Evolutionary conservation across 2,113 vertebrate genomes (phyloP).

Genomic region (Plecotus auritus): DNA sequence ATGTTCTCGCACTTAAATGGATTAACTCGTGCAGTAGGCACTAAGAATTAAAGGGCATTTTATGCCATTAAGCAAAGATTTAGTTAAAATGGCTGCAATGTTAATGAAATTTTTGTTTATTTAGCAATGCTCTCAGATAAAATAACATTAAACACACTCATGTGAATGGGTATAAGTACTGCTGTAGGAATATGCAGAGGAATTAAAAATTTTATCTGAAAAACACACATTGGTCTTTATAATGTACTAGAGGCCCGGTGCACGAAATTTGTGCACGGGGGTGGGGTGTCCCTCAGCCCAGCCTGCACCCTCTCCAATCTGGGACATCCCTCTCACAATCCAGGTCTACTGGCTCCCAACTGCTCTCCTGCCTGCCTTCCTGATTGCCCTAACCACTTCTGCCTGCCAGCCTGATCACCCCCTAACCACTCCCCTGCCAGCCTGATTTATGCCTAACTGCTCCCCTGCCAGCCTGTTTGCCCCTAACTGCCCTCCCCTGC

Average conservation of each 20-base stretch:
- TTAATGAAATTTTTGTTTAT: slow-evolving; percentile 50
- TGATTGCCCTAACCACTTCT: no score
- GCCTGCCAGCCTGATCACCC: no score
- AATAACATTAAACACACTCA: not conserved
- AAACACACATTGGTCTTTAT: not conserved
- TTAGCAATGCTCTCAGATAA: slow-evolving; percentile 18
- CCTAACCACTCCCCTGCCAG: no score
- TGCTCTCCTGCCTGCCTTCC: no score
- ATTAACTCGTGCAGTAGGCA: slow-evolving; percentile 26
- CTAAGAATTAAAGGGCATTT: slow-evolving; percentile 36
- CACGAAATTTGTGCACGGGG: no score
- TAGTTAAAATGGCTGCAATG: slow-evolving; percentile 24
- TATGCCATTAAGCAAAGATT: slow-evolving; percentile 39
- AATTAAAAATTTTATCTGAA: slow-evolving; percentile 33
- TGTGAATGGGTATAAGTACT: not conserved
- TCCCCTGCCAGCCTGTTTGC: no score
- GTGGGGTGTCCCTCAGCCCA: no score
- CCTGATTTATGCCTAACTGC: no score
- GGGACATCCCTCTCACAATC: no score
- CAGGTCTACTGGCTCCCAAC: no score
- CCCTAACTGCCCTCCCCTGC: no score
- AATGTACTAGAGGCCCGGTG: not conserved
- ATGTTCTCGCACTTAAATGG: slow-evolving; percentile 42
- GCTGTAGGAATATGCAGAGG: not conserved
- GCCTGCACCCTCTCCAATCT: no score